phyloP scores from a whole-genome alignment of 2,888 invertebrate genomes.

The Horisme vitalbata region DNA sequence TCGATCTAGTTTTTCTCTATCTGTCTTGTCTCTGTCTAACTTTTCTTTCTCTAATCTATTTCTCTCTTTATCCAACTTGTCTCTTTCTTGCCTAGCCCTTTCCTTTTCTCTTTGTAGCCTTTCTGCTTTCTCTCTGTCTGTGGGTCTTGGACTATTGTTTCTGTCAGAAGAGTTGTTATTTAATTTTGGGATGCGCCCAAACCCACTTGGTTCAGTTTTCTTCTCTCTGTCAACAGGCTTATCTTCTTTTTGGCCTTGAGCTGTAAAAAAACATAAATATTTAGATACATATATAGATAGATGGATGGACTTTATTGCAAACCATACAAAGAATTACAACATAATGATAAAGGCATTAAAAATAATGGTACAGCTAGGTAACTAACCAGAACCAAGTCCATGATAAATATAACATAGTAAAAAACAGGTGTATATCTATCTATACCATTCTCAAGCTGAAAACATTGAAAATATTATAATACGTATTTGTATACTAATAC shows the following conservation, averaged over 20 bases:
- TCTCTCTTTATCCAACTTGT: constrained; percentile 42
- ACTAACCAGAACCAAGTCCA: too few species aligned
- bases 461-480: too few species aligned
- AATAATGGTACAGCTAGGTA: too few species aligned
- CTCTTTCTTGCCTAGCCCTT: constrained; percentile 35
- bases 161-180: constrained; percentile 55
- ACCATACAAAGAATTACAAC: too few species aligned
- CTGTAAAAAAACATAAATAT: constrained; percentile 32
- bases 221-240: constrained; percentile 56
- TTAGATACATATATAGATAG: too few species aligned
- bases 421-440: too few species aligned
- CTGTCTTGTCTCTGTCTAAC: constrained; percentile 56
- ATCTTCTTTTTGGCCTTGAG: constrained; percentile 55
- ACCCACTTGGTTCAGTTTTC: constrained; percentile 55
- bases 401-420: too few species aligned
- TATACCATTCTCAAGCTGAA: too few species aligned
- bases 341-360: too few species aligned
- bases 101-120: constrained; percentile 45
- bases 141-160: constrained; percentile 51
- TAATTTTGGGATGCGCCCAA: constrained; percentile 81
- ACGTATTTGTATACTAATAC: too few species aligned
- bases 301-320: too few species aligned
- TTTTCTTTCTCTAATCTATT: constrained; percentile 42
- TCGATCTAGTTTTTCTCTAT: constrained; percentile 64
- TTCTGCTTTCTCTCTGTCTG: constrained; percentile 49